These are phyloP conservation scores for Tetragonula clypearis DNA, from an alignment of 1,140 invertebrate species.

Conservation along the genomic window DNA sequence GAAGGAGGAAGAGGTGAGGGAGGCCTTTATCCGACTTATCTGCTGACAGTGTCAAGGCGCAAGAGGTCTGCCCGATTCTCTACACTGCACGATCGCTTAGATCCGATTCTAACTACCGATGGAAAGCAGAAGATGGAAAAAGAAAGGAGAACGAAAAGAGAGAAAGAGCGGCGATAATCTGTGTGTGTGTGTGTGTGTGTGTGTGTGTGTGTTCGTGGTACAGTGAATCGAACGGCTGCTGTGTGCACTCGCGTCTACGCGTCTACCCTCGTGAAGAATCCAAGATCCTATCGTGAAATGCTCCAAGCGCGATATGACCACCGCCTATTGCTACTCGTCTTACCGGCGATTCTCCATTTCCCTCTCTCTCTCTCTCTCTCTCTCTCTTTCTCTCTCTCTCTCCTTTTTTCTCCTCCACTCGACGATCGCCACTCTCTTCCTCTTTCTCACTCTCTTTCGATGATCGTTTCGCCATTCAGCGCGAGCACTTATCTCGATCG, in stretches of 20 bases:
- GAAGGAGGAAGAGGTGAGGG: background rate
- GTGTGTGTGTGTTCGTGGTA: conserved; percentile 31
- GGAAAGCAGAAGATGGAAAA: background rate
- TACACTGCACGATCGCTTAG: conserved; percentile 20
- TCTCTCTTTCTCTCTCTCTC: conserved; percentile 4
- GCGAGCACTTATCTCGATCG: conserved; percentile 73
- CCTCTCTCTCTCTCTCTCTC: conserved; percentile 21
- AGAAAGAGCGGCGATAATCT: conserved; percentile 22
- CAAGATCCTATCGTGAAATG: conserved; percentile 70
- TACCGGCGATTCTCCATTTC: conserved; percentile 64
- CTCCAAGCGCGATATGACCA: conserved; percentile 76
- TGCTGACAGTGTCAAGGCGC: conserved; percentile 37
- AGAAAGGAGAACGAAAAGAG: background rate
- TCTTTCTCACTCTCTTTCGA: conserved; percentile 39
- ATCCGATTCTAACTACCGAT: conserved; percentile 21
- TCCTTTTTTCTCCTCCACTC: no score
- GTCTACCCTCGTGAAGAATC: conserved; percentile 49
- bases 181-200: background rate
- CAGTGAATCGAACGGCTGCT: conserved; percentile 21
- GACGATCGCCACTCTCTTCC: background rate
- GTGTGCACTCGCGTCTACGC: conserved; percentile 13
- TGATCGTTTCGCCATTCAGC: conserved; percentile 69
- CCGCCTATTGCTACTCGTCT: conserved; percentile 78
- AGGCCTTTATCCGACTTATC: conserved; percentile 38
- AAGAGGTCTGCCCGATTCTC: background rate